phyloP scores from a whole-genome alignment of 2,113 vertebrate species.

The Trematocara zebra region DNA sequence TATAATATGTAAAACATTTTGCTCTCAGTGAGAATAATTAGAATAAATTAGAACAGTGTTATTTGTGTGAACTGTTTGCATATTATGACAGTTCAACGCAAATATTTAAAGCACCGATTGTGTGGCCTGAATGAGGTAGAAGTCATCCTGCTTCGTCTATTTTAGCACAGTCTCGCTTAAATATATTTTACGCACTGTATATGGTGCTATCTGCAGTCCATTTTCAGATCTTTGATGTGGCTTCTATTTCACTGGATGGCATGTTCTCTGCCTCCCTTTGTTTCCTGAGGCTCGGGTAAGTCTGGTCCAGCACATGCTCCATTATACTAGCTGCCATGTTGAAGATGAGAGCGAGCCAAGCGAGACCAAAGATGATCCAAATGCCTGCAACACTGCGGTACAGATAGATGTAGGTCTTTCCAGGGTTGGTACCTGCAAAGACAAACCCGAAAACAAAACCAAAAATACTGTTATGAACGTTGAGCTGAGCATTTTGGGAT shows the following conservation, averaged over 20 bases:
- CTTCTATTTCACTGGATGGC: conserved; percentile 65
- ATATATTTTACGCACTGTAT: not conserved
- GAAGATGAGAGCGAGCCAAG: conserved; percentile 70
- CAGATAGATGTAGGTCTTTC: conserved; percentile 67
- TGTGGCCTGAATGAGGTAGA: not conserved
- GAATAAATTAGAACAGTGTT: not conserved
- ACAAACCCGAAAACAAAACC: not conserved
- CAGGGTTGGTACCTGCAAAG: conserved; percentile 62
- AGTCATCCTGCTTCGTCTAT: not conserved
- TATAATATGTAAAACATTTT: not conserved
- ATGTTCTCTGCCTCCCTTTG: conserved; percentile 45
- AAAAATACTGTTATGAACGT: not conserved
- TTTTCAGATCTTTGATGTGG: conserved; percentile 63
- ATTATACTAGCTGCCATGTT: conserved; percentile 73
- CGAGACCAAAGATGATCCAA: conserved; percentile 71
- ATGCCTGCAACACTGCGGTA: conserved; percentile 72
- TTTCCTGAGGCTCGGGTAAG: conserved; percentile 43
- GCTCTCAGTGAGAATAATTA: not conserved
- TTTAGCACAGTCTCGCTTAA: not conserved
- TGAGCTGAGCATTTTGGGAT: not conserved
- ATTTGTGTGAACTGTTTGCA: not conserved
- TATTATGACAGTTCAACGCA: not conserved
- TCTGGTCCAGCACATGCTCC: conserved; percentile 68
- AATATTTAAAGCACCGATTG: not conserved
- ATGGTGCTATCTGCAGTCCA: not conserved